Conservation (phyloP, 2,888 invertebrate species). For the Pollenia angustigena region DNA sequence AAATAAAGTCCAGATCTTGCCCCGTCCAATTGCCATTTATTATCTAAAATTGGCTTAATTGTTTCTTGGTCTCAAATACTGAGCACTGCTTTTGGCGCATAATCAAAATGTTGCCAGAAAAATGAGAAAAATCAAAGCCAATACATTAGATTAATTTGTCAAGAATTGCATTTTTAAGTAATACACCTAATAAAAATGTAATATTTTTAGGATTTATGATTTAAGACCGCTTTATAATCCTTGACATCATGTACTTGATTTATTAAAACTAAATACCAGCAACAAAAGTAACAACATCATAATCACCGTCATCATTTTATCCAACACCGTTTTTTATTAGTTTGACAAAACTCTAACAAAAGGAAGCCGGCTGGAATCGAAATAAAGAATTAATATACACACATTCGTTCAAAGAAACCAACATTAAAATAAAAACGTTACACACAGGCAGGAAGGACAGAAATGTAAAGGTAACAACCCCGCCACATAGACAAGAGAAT, state of each 20-base stretch:
- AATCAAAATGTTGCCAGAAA: too few relatives aligned
- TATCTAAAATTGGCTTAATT: too few relatives aligned
- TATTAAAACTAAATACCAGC: conserved; percentile 67
- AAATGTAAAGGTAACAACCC: conserved; percentile 64
- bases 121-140: too few relatives aligned
- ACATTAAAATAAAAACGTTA: conserved; percentile 40
- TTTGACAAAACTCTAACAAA: conserved; percentile 60
- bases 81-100: too few relatives aligned
- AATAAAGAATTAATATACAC: conserved; percentile 47
- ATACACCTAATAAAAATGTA: too few relatives aligned
- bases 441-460: conserved; percentile 35
- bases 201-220: conserved; percentile 52
- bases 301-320: neutral
- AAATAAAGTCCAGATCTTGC: too few relatives aligned
- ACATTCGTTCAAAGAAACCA: conserved; percentile 7
- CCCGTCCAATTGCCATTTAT: too few relatives aligned
- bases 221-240: conserved; percentile 59
- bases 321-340: conserved; percentile 55
- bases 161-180: too few relatives aligned
- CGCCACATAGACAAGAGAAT: conserved; percentile 45
- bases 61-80: too few relatives aligned
- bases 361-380: conserved; percentile 51
- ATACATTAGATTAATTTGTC: too few relatives aligned
- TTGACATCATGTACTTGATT: conserved; percentile 72
- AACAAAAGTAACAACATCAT: conserved; percentile 46